Evolutionary conservation across 2,113 vertebrate genomes (phyloP).

Genomic region (Siniperca knerii): DNA sequence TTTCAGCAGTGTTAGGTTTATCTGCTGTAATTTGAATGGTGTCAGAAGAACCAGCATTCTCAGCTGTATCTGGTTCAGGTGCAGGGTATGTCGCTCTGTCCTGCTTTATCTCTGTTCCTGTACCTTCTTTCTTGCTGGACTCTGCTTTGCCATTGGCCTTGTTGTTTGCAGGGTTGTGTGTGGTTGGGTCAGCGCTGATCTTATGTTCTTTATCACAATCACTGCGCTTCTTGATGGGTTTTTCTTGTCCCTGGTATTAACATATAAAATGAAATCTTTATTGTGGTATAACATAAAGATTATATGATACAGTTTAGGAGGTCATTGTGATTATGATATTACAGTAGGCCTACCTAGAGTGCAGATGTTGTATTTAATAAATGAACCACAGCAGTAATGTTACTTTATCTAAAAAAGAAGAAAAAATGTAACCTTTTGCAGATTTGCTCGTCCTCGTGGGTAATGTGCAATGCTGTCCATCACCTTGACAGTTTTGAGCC

Average conservation of each 20-base stretch:
- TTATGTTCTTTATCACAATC: constrained; percentile 14
- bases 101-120: neutral
- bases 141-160: neutral
- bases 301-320: neutral
- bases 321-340: neutral
- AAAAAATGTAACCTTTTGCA: constrained; percentile 65
- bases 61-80: neutral
- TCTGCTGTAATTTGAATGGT: neutral
- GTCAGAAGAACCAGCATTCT: constrained; percentile 18
- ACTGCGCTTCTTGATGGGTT: neutral
- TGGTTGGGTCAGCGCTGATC: neutral
- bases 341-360: neutral
- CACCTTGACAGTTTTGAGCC: constrained; percentile 75
- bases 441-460: constrained; percentile 52
- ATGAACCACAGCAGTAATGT: neutral
- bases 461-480: constrained; percentile 73
- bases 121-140: neutral
- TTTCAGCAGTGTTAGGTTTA: neutral
- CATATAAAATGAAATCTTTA: neutral
- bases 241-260: constrained; percentile 34
- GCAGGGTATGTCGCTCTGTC: neutral
- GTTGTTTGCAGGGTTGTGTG: neutral
- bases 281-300: neutral
- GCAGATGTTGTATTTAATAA: neutral
- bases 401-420: neutral